Base-by-base conservation (phyloP, 2,888 invertebrate species). In the Andrena chrysosceles region DNA sequence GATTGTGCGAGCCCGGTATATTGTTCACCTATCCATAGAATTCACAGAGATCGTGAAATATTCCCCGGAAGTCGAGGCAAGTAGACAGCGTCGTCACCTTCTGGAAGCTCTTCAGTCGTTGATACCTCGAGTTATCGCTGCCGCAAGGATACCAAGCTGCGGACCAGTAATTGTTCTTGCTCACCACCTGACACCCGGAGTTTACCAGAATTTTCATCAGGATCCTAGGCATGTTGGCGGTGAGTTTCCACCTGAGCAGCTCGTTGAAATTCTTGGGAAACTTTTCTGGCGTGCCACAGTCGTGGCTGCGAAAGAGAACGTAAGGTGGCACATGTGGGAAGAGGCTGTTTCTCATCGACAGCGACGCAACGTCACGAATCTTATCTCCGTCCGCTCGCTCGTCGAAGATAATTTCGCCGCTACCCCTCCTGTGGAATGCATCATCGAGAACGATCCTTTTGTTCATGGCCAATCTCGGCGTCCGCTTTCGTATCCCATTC, bases 1-100 rank as follows among this genome's bases (percentile, higher is more conserved):
- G 97, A 8, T 94, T 99, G 98, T 94, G 98, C 99, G 7, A 98
- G 97, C 2, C 99, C 98, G 0, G 99, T 98, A 93, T 98, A 97
- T 93, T 99, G 99, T 93, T 99, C 10, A 76, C 26, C 82, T 83
- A 56, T 16, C 23, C 16, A n/a, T 0, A 52, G 56, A n/a, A 42
- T 29, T 59, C 26, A 31, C n/a, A 60, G 42, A 42, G 7, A 64
- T 26, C 33, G 42, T 31, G 20, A 42, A 64, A 33, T 8, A 10
- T 10, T 20, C 10, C 1, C 33, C 33, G 20, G 5, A 26, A 26
- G 20, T 5, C 13, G 5, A 23, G 4, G 23, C 20, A 23, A 49
- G 4, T n/a, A 4, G 7, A 4, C 1, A 2, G 10, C 2, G 4
- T 13, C 2, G n/a, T 33, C 89, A 99, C 97, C 94, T 99, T 99